A percentile compares a stretch with the other conserved stretches of the same genome.
Conservation (phyloP, 1,140 invertebrate genomes). For the Octopus bimaculoides region DNA sequence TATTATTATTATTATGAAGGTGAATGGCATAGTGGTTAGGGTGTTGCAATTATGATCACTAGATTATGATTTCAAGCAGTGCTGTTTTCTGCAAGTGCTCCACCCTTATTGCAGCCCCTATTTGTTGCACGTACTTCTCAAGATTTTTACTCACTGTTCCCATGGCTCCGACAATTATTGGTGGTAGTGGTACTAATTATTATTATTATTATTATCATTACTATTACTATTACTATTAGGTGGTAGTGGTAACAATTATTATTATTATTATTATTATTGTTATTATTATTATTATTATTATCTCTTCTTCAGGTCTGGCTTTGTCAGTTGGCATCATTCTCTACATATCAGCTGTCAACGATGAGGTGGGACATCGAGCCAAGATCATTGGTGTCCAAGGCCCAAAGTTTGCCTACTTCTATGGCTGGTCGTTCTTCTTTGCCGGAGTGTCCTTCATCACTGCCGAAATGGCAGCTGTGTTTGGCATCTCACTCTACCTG, state of each 20-base stretch:
- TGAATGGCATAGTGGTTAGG: too few species aligned
- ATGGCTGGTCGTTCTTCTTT: conserved; percentile 49
- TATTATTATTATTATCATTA: too few species aligned
- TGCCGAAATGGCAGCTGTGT: conserved; percentile 40
- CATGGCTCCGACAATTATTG: too few species aligned
- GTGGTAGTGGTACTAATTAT: too few species aligned
- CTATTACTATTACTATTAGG: too few species aligned
- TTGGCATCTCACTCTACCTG: conserved; percentile 42
- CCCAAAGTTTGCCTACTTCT: conserved; percentile 35
- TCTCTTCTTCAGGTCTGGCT: conserved; percentile 36
- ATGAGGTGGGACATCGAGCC: conserved; percentile 42
- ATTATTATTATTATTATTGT: not conserved
- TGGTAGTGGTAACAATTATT: not conserved
- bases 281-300: not conserved
- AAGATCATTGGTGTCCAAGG: conserved; percentile 28
- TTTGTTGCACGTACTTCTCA: too few species aligned
- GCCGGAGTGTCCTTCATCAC: conserved; percentile 39
- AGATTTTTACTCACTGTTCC: too few species aligned
- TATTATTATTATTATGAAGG: too few species aligned
- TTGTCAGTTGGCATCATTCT: conserved; percentile 48
- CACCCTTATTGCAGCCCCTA: too few species aligned
- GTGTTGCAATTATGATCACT: too few species aligned
- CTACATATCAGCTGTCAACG: conserved; percentile 50
- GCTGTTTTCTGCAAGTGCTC: too few species aligned
- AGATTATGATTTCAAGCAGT: too few species aligned